Conservation (phyloP, 2,888 invertebrate genomes). For the Amorpha juglandis region DNA sequence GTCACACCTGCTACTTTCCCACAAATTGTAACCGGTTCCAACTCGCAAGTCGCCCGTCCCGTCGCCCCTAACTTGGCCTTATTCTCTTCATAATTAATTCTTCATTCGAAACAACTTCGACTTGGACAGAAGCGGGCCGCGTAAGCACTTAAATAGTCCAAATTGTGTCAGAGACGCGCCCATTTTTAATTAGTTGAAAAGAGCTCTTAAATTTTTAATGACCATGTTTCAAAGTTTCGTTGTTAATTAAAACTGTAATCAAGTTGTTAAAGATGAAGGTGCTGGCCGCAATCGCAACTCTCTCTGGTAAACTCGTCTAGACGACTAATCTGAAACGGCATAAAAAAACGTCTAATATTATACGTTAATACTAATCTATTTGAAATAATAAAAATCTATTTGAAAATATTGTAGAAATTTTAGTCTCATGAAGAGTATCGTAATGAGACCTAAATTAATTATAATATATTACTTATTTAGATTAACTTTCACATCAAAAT, state of each 20-base stretch:
- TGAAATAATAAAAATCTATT: too few relatives aligned
- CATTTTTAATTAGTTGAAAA: slow-evolving; percentile 82
- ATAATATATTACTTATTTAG: too few relatives aligned
- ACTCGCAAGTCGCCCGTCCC: slow-evolving; percentile 70
- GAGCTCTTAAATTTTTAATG: slow-evolving; percentile 77
- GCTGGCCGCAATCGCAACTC: slow-evolving; percentile 49
- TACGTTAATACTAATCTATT: not conserved
- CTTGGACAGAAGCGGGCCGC: slow-evolving; percentile 75
- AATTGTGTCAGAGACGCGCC: slow-evolving; percentile 78
- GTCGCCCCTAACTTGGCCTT: slow-evolving; percentile 66
- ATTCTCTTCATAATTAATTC: slow-evolving; percentile 82
- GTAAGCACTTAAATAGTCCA: slow-evolving; percentile 81
- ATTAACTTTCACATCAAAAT: too few relatives aligned
- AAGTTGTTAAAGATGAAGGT: slow-evolving; percentile 38
- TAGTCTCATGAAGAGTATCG: too few relatives aligned
- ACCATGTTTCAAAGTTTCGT: slow-evolving; percentile 68
- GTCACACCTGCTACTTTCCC: slow-evolving; percentile 80
- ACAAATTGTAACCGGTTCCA: slow-evolving; percentile 78
- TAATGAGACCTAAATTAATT: too few relatives aligned
- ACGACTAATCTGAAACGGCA: slow-evolving; percentile 15
- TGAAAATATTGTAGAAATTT: too few relatives aligned
- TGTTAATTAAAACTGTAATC: slow-evolving; percentile 63
- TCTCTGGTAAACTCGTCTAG: slow-evolving; percentile 14
- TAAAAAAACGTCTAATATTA: not conserved
- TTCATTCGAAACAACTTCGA: slow-evolving; percentile 80